These are phyloP conservation scores for Myrmophylax atrothorax DNA, from an alignment of 2,113 vertebrate genomes.

Conservation along the genomic window DNA sequence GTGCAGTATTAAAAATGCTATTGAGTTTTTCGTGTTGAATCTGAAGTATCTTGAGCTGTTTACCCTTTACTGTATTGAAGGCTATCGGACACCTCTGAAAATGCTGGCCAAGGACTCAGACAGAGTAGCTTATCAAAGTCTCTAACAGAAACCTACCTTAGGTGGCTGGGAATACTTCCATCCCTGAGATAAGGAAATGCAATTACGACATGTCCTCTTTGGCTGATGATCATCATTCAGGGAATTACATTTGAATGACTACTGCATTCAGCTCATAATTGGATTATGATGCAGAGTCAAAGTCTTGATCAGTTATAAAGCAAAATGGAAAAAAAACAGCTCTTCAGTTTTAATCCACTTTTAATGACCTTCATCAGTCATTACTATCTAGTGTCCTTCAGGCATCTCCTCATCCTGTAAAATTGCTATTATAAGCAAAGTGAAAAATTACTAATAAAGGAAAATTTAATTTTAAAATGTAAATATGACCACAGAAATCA, in stretches of 20 bases:
- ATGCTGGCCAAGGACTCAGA: not conserved
- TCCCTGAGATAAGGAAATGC: conserved; percentile 43
- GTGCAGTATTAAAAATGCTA: not conserved
- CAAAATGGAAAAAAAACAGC: not conserved
- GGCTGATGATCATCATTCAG: not conserved
- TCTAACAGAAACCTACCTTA: not conserved
- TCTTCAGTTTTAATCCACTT: conserved; percentile 17
- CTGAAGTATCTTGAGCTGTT: not conserved
- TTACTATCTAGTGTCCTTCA: conserved; percentile 3
- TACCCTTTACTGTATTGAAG: not conserved
- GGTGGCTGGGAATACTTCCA: not conserved
- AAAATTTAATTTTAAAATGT: not conserved
- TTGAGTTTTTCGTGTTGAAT: not conserved
- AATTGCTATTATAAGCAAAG: not conserved
- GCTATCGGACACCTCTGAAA: not conserved
- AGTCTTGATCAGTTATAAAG: not conserved
- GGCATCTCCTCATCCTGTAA: not conserved
- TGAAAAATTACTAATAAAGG: not conserved
- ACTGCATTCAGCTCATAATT: conserved; percentile 6
- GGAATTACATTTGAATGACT: conserved; percentile 20
- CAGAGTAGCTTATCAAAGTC: not conserved
- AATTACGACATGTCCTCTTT: conserved; percentile 7
- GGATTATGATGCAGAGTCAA: conserved; percentile 18
- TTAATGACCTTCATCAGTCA: conserved; percentile 21
- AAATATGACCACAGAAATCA: not conserved